A percentile compares a stretch with the other conserved stretches of the same genome.
phyloP scores from a whole-genome alignment of 2,888 invertebrate species.

The Isotomurus palustris region DNA sequence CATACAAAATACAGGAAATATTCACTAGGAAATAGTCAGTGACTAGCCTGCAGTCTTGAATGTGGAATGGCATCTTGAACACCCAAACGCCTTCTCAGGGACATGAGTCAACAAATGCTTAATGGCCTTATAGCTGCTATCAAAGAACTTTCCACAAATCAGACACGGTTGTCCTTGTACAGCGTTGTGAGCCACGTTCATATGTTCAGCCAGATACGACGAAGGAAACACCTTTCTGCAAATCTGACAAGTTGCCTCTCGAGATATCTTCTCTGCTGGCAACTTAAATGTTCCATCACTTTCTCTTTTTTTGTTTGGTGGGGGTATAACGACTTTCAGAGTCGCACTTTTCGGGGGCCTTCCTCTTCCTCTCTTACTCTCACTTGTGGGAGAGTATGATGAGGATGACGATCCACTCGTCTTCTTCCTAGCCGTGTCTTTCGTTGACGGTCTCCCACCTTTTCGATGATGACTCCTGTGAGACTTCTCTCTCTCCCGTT shows the following conservation, averaged over 20 bases:
- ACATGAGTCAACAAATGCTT: conserved; percentile 16
- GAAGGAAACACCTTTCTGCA: conserved; percentile 3
- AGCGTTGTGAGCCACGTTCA: conserved; percentile 14
- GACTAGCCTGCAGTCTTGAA: conserved; percentile 14
- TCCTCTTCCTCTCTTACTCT: background rate
- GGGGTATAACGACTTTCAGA: background rate
- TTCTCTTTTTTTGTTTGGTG: background rate
- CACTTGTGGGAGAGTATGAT: background rate
- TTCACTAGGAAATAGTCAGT: background rate
- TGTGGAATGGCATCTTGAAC: conserved; percentile 13
- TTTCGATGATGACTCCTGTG: background rate
- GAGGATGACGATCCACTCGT: background rate
- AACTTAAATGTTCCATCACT: conserved; percentile 1
- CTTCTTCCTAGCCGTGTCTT: background rate
- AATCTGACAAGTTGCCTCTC: conserved; percentile 3
- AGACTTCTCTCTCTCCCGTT: background rate
- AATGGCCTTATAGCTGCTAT: conserved; percentile 7
- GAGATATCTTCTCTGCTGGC: conserved; percentile 3
- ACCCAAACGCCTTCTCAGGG: conserved; percentile 19
- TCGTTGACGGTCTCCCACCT: background rate
- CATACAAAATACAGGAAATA: background rate
- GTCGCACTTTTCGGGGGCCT: background rate
- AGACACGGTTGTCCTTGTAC: conserved; percentile 9
- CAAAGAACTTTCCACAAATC: conserved; percentile 12
- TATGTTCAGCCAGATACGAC: conserved; percentile 6